Percentiles rank a stretch among this genome's conserved stretches.
These are phyloP conservation scores for Diprion similis DNA, from an alignment of 1,140 invertebrate species.

Conservation along the genomic window DNA sequence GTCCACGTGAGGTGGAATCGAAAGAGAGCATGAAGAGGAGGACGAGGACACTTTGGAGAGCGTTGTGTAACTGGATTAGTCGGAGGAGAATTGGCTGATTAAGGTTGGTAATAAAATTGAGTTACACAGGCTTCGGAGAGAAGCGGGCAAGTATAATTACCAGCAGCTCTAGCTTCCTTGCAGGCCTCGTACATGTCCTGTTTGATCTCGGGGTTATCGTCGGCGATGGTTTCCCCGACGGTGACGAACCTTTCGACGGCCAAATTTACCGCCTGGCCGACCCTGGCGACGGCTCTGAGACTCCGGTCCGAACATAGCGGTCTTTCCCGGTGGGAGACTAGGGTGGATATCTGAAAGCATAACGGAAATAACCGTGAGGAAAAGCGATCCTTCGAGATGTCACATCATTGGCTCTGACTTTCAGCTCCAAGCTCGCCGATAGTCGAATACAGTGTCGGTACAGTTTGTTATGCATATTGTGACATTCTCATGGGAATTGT, in stretches of 20 bases:
- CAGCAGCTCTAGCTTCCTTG: constrained; percentile 93
- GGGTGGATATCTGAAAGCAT: constrained; percentile 84
- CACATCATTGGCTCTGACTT: no score
- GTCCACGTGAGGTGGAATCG: no score
- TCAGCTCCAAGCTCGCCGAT: no score
- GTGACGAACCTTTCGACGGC: constrained; percentile 97
- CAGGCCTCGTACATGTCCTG: constrained; percentile 98
- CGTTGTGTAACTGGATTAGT: no score
- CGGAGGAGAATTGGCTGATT: no score
- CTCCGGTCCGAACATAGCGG: constrained; percentile 62
- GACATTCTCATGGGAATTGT: no score
- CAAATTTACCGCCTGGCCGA: constrained; percentile 94
- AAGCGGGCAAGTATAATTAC: constrained; percentile 61
- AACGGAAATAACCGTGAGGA: constrained; percentile 17
- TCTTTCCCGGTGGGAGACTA: constrained; percentile 72
- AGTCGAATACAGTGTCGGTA: no score
- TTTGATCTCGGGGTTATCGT: constrained; percentile 96
- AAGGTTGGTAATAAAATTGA: no score
- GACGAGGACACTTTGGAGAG: no score
- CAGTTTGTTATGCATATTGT: no score
- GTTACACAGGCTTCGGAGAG: no score
- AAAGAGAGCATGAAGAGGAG: no score
- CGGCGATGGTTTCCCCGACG: constrained; percentile 97
- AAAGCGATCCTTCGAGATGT: neutral
- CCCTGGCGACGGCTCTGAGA: constrained; percentile 82